Evolutionary conservation across 2,113 vertebrate species (phyloP), one percentile per base, ranked within the genome.

Genomic region (Peucedramus taeniatus): DNA sequence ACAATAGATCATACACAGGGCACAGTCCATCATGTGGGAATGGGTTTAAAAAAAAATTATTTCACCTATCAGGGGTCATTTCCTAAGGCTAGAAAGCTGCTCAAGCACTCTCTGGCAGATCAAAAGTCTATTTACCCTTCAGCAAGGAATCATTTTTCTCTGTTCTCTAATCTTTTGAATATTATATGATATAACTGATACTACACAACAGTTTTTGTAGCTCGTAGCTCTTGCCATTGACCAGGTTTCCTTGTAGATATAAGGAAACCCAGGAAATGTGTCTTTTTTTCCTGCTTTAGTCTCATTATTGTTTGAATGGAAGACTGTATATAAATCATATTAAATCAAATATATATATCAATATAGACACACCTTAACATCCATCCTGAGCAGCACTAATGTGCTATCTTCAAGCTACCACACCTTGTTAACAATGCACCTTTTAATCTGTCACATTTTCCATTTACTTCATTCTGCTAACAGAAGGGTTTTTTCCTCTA

Each of bases 71-170:
- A 78, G 63, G 28, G 89, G 81, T 94, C 65, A 83, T 89, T 95
- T 97, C 83, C 89, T 89, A 85, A 82, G 87, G 93, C 74, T 57
- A 91, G 64, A 90, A 90, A 87, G 56, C 72, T 75, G 56, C 65
- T 89, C 68, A 66, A 81, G 60, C 64, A 81, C 64, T 89, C 86
- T 78, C 69, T 89, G 65, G 72, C 56, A 92, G 84, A 96, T 71
- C 77, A 96, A 87, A 91, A 90, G 70, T 72, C 70, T 94, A 61
- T 91, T 94, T 95, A 91, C 74, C 89, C 78, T 91, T 96, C 93
- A 91, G 89, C 74, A 93, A 94, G 50, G 66, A 89, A 89, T 84
- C 50, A 82, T 91, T 94, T 94, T 87, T 91, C 87, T 79, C 83
- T 87, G 49, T 75, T 95, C 61, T 72, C 83, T 69, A 40, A 85